Percentiles rank a stretch among this genome's conserved stretches.
Conservation (phyloP, 2,113 vertebrate genomes). For the Prinia subflava region DNA sequence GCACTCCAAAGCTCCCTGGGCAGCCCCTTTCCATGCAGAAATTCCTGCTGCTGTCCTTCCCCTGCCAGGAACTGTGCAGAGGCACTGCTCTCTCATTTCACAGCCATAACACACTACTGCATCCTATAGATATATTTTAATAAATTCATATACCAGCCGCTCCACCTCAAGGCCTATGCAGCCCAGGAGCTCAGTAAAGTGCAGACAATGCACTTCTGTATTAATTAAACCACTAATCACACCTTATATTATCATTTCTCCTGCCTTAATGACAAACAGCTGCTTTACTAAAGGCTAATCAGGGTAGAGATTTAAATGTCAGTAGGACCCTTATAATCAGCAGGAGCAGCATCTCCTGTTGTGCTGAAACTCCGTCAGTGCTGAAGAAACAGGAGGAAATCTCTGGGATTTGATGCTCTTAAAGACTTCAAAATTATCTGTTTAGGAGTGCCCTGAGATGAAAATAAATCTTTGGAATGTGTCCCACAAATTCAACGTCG, state of each 20-base stretch:
- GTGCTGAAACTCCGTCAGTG: background rate
- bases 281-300: background rate
- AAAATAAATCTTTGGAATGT: background rate
- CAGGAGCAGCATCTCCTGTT: background rate
- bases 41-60: background rate
- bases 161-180: background rate
- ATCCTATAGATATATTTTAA: background rate
- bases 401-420: background rate
- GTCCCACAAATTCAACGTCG: background rate
- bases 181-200: background rate
- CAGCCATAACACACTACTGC: rapidly evolving
- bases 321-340: background rate
- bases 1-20: background rate
- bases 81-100: background rate
- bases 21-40: background rate
- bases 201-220: background rate
- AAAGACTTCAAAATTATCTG: background rate
- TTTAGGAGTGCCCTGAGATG: background rate
- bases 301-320: background rate
- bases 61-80: background rate
- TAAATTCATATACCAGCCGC: background rate
- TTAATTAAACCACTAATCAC: background rate
- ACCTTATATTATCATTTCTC: background rate
- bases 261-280: background rate
- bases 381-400: background rate